Base-by-base conservation (phyloP, 2,888 invertebrate species). In the Nemurella pictetii region DNA sequence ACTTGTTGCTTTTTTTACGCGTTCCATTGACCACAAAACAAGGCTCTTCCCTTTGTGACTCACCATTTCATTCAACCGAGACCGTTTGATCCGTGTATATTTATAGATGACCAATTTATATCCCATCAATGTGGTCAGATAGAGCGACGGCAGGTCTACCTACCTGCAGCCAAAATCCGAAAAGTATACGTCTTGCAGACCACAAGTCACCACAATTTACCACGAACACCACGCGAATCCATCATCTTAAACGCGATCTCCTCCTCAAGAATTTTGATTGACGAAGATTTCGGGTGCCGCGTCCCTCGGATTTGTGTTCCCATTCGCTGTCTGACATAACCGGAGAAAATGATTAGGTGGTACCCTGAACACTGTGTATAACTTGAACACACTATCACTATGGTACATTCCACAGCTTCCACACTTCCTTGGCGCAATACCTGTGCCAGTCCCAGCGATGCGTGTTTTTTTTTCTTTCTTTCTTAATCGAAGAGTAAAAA, bases 11-110 rank as follows among this genome's bases (percentile, higher is more conserved):
- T 75, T 55, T 75, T 75, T 75, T 75, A 75, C 75, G 9, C 20
- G 75, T 75, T 75, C 26, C 75, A 55, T 55, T 55, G 75, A 75
- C 75, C 75, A 28, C 75, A 75, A 28, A 75, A 75, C 75, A 75
- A 5, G 5, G 75, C 25, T 1, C 27, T 75, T 27, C 75, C 75
- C 27, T 75, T 75, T 28, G 26, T 75, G 75, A 75, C 20, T 75
- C 75, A 75, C 55, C 12, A 55, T 20, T 55, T 55, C 55, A 55
- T 55, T 55, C 55, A 55, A 55, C 12, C 75, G 75, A 75, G 27
- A 75, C 75, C 75, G 75, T 28, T 75, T 28, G 9, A 75, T 28
- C 75, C 25, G 75, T 12, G 12, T 20, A 55, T 55, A 55, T 55
- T 55, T 55, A 55, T 55, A 55, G 55, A 55, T 55, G 1, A 55